Evolutionary conservation across 2,113 vertebrate species (phyloP).

Genomic region (Hystrix cristata): DNA sequence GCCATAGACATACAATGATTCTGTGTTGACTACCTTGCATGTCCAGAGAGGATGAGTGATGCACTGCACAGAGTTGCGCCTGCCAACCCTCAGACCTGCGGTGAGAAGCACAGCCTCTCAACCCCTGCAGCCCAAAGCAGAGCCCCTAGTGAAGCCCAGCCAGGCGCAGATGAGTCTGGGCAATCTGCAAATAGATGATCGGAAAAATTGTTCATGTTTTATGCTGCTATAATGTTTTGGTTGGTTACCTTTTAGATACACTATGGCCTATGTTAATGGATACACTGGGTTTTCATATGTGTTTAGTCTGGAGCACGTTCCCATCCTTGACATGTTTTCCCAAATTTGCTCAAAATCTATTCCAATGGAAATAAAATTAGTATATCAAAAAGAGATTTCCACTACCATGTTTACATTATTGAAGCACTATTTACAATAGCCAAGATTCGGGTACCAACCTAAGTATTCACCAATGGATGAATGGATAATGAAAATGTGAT

Average conservation of each 20-base stretch:
- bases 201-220: neutral
- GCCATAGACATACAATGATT: neutral
- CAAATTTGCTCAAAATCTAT: neutral
- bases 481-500: neutral
- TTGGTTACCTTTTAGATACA: neutral
- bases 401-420: neutral
- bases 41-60: neutral
- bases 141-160: neutral
- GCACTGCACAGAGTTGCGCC: neutral
- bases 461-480: neutral
- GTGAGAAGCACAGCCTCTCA: neutral
- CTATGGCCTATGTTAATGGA: neutral
- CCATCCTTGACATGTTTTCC: neutral
- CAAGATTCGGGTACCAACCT: neutral
- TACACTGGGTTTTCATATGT: neutral
- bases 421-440: neutral
- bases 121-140: neutral
- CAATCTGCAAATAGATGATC: neutral
- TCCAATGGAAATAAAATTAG: neutral
- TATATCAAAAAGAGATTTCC: neutral
- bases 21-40: neutral
- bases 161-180: neutral
- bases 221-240: neutral
- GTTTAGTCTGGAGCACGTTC: neutral
- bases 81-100: neutral